phyloP scores from a whole-genome alignment of 2,888 invertebrate species.

The Cylloceria caligata region DNA sequence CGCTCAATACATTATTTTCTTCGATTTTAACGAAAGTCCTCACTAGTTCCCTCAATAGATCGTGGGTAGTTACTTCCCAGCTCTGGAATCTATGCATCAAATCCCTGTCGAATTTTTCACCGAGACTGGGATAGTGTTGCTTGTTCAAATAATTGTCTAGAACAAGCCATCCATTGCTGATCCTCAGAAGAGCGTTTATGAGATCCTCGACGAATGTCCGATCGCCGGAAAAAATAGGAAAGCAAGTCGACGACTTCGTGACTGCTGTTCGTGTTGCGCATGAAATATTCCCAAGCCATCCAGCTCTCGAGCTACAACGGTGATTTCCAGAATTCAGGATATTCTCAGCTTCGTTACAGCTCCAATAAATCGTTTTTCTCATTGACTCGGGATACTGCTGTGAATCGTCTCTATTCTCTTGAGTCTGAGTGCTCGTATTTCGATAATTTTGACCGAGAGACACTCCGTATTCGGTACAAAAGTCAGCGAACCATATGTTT shows the following conservation, averaged over 20 bases:
- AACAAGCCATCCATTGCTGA: conserved; percentile 81
- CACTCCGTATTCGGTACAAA: conserved; percentile 69
- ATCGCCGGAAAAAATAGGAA: conserved; percentile 79
- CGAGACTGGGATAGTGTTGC: conserved; percentile 77
- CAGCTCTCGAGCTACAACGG: conserved; percentile 68
- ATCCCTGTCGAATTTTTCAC: conserved; percentile 75
- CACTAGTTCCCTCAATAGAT: conserved; percentile 75
- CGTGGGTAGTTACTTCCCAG: conserved; percentile 78
- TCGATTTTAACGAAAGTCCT: conserved; percentile 76
- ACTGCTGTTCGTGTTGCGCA: conserved; percentile 79
- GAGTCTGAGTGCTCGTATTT: conserved; percentile 73
- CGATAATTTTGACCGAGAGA: conserved; percentile 44
- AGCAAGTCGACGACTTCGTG: conserved; percentile 79
- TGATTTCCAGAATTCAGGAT: conserved; percentile 72
- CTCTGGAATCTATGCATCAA: conserved; percentile 74
- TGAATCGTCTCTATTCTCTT: conserved; percentile 59
- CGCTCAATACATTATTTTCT: conserved; percentile 53
- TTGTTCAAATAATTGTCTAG: conserved; percentile 82
- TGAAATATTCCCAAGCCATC: conserved; percentile 76
- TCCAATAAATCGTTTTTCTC: conserved; percentile 77
- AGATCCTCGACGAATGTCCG: conserved; percentile 76
- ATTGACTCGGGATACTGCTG: conserved; percentile 76
- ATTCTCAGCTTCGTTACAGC: conserved; percentile 79
- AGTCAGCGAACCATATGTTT: conserved; percentile 74
- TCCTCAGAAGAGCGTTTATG: conserved; percentile 78